These are phyloP conservation scores for Hirtodrosophila confusa DNA, from an alignment of 2,888 invertebrate genomes.

Conservation along the genomic window DNA sequence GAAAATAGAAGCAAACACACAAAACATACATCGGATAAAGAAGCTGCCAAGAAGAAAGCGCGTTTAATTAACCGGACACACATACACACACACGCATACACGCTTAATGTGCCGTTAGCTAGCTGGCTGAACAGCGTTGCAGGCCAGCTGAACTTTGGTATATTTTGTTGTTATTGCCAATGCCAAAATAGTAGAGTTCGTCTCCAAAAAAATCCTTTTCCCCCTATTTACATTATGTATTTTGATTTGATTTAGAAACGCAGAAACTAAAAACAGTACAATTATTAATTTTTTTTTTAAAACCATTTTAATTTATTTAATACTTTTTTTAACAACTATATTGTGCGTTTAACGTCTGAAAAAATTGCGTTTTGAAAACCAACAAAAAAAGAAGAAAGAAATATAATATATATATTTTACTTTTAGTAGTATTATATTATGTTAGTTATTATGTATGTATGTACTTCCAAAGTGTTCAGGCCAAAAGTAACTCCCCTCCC, in stretches of 20 bases:
- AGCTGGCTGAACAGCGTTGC: conserved; percentile 24
- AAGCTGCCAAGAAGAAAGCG: conserved; percentile 62
- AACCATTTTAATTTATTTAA: conserved; percentile 36
- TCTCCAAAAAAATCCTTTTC: background rate
- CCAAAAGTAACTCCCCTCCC: conserved; percentile 62
- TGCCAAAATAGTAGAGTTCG: background rate
- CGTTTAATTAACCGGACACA: conserved; percentile 54
- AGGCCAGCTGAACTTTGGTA: conserved; percentile 9
- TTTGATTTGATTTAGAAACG: conserved; percentile 33
- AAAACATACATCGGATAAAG: conserved; percentile 32
- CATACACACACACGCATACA: conserved; percentile 1
- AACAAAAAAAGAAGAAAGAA: conserved; percentile 30
- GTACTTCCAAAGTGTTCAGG: conserved; percentile 79
- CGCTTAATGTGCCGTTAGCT: conserved; percentile 34
- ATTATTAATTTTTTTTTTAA: conserved; percentile 36
- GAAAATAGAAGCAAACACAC: conserved; percentile 41
- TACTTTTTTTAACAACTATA: conserved; percentile 19
- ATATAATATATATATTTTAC: conserved; percentile 1
- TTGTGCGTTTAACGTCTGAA: conserved; percentile 46
- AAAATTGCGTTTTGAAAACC: conserved; percentile 51
- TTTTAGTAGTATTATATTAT: conserved; percentile 44
- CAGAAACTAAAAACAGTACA: conserved; percentile 62
- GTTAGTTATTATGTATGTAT: conserved; percentile 41
- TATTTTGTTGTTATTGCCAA: conserved; percentile 1
- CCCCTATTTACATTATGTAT: conserved; percentile 25